Conservation (phyloP, 2,888 invertebrate genomes). For the Tenthredo distinguenda region DNA sequence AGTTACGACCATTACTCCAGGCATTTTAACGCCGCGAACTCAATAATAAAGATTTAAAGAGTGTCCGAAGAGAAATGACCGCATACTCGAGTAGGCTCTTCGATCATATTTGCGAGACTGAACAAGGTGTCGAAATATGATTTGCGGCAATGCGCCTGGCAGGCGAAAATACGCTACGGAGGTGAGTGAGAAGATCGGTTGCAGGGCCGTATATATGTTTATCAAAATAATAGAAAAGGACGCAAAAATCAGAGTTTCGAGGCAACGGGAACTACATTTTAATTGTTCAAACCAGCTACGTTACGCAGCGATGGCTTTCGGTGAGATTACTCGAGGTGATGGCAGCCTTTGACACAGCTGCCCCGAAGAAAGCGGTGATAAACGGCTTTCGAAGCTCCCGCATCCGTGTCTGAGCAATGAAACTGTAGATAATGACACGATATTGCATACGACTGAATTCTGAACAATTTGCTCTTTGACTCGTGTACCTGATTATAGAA, state of each 20-base stretch:
- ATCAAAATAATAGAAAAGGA: not conserved
- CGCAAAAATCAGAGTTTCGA: not conserved
- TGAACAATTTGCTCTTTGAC: not conserved
- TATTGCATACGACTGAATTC: not conserved
- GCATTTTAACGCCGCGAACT: not conserved
- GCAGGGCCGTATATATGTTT: not conserved
- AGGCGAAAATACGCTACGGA: not conserved
- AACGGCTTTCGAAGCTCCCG: constrained; percentile 9
- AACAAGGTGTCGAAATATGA: constrained; percentile 13
- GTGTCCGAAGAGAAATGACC: not conserved
- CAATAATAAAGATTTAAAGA: constrained; percentile 30
- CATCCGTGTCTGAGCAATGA: not conserved
- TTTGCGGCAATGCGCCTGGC: not conserved
- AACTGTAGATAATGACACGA: not conserved
- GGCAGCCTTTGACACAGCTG: not conserved
- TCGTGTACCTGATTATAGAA: not conserved
- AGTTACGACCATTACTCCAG: constrained; percentile 6
- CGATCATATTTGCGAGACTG: constrained; percentile 4
- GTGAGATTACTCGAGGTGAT: not conserved
- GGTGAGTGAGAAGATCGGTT: not conserved
- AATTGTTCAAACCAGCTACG: not conserved
- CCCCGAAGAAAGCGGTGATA: not conserved
- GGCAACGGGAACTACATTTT: not conserved
- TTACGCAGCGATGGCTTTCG: not conserved
- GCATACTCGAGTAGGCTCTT: not conserved